A percentile compares a stretch with the other conserved stretches of the same genome.
These are phyloP conservation scores for Stegastes partitus DNA, from an alignment of 2,113 vertebrate genomes.

Conservation along the genomic window DNA sequence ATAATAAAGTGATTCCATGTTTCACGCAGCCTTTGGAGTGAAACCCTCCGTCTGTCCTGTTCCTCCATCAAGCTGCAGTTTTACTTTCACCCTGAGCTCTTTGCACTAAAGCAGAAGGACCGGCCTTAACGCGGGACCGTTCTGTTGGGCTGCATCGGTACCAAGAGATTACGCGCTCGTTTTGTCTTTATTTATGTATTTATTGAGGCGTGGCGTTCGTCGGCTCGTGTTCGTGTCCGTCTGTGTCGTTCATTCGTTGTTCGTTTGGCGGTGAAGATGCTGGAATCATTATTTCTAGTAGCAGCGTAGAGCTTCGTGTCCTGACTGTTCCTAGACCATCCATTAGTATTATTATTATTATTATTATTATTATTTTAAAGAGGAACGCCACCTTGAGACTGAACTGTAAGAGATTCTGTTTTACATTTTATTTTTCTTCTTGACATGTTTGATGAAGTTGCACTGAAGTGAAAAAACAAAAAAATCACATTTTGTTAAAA, in stretches of 20 bases:
- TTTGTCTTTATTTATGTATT: slow-evolving; percentile 1
- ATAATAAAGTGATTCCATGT: no score
- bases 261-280: not conserved
- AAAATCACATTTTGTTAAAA: not conserved
- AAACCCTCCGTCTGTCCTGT: not conserved
- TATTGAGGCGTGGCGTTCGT: not conserved
- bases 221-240: not conserved
- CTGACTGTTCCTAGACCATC: no score
- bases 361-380: not conserved
- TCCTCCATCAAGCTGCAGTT: not conserved
- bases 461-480: not conserved
- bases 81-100: not conserved
- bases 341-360: no score
- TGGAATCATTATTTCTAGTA: not conserved
- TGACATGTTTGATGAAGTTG: slow-evolving; percentile 9
- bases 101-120: slow-evolving; percentile 17
- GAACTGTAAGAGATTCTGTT: not conserved
- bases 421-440: not conserved
- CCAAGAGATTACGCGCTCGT: not conserved
- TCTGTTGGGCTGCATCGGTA: not conserved
- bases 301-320: slow-evolving; percentile 1
- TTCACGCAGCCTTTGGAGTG: not conserved
- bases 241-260: not conserved
- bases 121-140: slow-evolving; percentile 7
- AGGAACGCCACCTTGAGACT: slow-evolving; percentile 1